Conservation (phyloP, 53 echinoderm and acorn worm species). For the Henricia sp. region DNA sequence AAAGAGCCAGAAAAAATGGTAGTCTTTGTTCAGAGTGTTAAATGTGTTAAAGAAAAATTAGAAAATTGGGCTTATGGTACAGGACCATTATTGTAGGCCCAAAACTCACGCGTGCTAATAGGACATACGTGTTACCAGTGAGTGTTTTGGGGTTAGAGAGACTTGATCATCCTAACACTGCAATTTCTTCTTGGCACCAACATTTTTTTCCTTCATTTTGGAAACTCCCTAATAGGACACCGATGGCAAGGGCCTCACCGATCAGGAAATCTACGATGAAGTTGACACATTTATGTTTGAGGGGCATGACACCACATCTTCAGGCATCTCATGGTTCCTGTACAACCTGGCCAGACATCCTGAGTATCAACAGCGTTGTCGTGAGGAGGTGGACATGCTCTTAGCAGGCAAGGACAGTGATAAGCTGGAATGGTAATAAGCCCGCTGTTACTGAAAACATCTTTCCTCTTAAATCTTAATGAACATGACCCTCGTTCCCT, state of each 20-base stretch:
- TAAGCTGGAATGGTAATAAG: slow-evolving; percentile 46
- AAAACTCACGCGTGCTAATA: too few species aligned
- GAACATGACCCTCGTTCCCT: too few species aligned
- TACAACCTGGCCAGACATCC: slow-evolving; percentile 68
- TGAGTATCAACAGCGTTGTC: slow-evolving; percentile 57
- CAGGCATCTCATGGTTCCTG: slow-evolving; percentile 71
- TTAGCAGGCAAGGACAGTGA: slow-evolving; percentile 40
- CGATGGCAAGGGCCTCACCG: slow-evolving; percentile 49
- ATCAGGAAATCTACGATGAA: slow-evolving; percentile 65
- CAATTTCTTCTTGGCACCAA: neutral
- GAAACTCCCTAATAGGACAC: slow-evolving; percentile 19
- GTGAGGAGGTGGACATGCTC: slow-evolving; percentile 64
- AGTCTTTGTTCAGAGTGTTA: too few species aligned
- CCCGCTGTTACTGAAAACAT: too few species aligned
- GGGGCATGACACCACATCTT: slow-evolving; percentile 72
- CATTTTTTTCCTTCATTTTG: neutral
- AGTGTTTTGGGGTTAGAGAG: neutral
- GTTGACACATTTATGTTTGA: slow-evolving; percentile 71
- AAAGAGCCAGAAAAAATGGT: too few species aligned
- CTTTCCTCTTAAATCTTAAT: too few species aligned
- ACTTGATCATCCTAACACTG: too few species aligned
- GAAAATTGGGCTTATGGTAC: too few species aligned
- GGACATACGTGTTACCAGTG: too few species aligned
- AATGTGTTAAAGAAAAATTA: too few species aligned
- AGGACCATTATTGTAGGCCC: too few species aligned